Conservation (phyloP, 2,113 vertebrate species). For the Caranx ignobilis region DNA sequence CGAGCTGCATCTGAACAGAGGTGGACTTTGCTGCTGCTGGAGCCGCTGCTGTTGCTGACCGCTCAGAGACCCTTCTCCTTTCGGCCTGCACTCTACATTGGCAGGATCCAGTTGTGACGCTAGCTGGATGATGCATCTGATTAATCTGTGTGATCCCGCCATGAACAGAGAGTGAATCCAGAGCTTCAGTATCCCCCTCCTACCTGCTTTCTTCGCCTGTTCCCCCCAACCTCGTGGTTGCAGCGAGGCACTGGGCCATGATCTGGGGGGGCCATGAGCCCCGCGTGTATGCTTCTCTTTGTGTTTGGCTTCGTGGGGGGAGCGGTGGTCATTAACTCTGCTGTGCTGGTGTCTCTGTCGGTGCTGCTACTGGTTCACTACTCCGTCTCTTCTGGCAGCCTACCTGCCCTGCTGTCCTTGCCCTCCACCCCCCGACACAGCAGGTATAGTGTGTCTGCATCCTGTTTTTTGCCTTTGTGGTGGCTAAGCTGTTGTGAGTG, state of each 20-base stretch:
- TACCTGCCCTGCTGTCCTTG: conserved; percentile 89
- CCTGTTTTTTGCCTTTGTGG: too few species aligned
- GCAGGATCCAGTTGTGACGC: background rate
- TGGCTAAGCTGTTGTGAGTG: too few species aligned
- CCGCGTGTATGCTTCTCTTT: conserved; percentile 99
- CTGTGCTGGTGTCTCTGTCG: conserved; percentile 96
- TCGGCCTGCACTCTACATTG: conserved; percentile 26
- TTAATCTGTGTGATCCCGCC: background rate
- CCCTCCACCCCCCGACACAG: conserved; percentile 91
- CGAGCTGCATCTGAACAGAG: conserved; percentile 48
- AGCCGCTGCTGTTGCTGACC: conserved; percentile 25
- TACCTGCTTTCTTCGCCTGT: conserved; percentile 38
- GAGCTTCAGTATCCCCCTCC: background rate
- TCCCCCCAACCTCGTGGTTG: conserved; percentile 33
- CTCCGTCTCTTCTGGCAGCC: conserved; percentile 91
- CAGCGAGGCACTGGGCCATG: conserved; percentile 87
- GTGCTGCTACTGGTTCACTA: conserved; percentile 99
- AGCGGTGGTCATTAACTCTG: conserved; percentile 99
- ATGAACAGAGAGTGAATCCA: conserved; percentile 9
- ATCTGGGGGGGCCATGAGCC: conserved; percentile 95
- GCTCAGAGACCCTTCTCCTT: conserved; percentile 13
- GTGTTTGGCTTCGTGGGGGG: conserved; percentile 99
- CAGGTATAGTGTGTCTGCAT: conserved; percentile 87
- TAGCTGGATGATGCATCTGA: conserved; percentile 1
- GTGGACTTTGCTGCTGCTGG: background rate